phyloP scores from a whole-genome alignment of 30 jellyfish, hydroid and myxozoan genomes.

The Rhopilema esculentum region DNA sequence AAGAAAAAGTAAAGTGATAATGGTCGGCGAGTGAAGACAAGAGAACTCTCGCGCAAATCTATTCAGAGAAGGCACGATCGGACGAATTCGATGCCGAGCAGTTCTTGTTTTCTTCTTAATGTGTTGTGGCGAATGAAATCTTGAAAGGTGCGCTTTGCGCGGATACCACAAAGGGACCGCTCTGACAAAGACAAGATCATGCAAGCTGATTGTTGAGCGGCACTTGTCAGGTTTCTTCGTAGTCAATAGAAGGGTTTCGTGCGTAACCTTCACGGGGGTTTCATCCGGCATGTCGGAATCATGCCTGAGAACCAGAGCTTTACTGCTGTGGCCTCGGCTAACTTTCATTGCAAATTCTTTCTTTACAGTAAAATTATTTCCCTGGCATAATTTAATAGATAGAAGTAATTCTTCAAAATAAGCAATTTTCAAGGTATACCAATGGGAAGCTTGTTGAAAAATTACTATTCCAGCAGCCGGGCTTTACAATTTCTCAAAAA shows the following conservation, averaged over 20 bases:
- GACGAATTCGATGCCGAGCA: constrained; percentile 60
- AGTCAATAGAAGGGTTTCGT: constrained; percentile 70
- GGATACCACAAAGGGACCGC: constrained; percentile 78
- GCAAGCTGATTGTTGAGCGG: constrained; percentile 76
- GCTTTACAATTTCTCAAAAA: background rate
- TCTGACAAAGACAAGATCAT: constrained; percentile 70
- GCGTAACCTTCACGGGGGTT: constrained; percentile 63
- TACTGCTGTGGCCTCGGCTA: background rate
- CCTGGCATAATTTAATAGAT: background rate
- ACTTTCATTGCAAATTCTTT: background rate
- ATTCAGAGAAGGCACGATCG: constrained; percentile 44
- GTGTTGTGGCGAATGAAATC: constrained; percentile 75
- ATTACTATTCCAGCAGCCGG: background rate
- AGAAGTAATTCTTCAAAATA: background rate
- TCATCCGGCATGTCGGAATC: background rate
- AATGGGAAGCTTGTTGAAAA: background rate
- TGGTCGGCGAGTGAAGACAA: constrained; percentile 62
- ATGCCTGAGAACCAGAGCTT: background rate
- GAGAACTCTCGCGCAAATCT: constrained; percentile 58
- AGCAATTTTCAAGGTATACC: background rate
- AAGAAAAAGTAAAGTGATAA: constrained; percentile 43
- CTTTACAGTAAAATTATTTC: too few species aligned
- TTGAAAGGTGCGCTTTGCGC: constrained; percentile 73
- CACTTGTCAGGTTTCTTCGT: constrained; percentile 74
- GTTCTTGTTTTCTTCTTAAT: constrained; percentile 47